Conservation (phyloP, 2,888 invertebrate species). For the Empis livida region DNA sequence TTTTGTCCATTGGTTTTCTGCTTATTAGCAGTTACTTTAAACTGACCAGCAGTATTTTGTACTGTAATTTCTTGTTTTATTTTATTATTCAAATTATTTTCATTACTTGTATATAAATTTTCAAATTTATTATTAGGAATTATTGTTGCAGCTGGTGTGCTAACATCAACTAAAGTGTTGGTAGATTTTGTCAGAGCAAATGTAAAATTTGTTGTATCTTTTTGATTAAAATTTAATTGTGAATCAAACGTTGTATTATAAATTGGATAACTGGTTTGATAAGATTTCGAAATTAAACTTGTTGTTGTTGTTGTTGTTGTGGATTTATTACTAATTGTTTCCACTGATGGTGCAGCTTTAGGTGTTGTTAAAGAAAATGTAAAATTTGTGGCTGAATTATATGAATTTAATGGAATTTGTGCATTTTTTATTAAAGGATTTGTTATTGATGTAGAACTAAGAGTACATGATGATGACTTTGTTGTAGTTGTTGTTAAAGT, state of each 20-base stretch:
- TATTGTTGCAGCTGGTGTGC: neutral
- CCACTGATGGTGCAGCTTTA: conserved; percentile 9
- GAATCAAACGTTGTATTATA: neutral
- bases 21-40: too few relatives aligned
- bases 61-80: neutral
- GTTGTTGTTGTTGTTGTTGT: neutral
- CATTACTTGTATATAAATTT: conserved; percentile 1
- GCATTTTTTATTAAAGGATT: too few relatives aligned
- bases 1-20: too few relatives aligned
- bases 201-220: conserved; percentile 9
- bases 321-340: conserved; percentile 2
- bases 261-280: neutral
- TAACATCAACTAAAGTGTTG: neutral
- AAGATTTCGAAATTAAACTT: conserved; percentile 1
- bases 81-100: too few relatives aligned
- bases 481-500: neutral
- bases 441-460: too few relatives aligned
- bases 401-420: too few relatives aligned
- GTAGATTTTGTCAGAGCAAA: conserved; percentile 13
- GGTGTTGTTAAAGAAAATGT: conserved; percentile 13
- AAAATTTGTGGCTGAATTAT: conserved; percentile 8
- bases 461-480: neutral
- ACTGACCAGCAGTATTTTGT: too few relatives aligned
- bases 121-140: conserved; percentile 6
- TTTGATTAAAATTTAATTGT: conserved; percentile 7